Evolutionary conservation across 2,888 invertebrate species (phyloP), one percentile per base, ranked within the genome.

Genomic region (Penaeus monodon): DNA sequence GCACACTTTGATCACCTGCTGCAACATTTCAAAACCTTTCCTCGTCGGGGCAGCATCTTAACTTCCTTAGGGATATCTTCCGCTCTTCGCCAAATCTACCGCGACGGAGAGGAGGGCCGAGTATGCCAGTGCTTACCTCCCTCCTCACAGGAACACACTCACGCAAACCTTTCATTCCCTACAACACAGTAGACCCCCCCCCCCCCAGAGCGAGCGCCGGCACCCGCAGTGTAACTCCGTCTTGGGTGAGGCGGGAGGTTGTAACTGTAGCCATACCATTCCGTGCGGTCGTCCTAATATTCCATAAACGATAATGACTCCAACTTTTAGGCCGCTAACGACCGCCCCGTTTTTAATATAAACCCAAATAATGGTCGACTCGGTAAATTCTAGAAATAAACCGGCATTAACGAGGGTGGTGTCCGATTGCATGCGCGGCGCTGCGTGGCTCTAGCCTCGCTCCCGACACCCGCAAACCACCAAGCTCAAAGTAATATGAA

Each of bases 291-390:
- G 80, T 85, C 85, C 85, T 85, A 85, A 85, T 85, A 85, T 85
- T 85, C 85, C 85, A 85, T 85, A 85, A 85, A 85, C 85, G 85
- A 85, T 85, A 85, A 85, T 85, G 85, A 85, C 85, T 85, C 85
- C 85, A 85, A 85, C 85, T 85, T 85, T 85, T 85, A 85, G 85
- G 85, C 85, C 85, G 85, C 85, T 85, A 85, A 85, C 85, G 85
- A 85, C 85, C 85, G 80, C 80, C 80, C 85, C 85, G 85, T 85
- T 85, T 85, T 85, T 85, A 85, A 85, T 85, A 85, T 85, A 85
- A 85, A 85, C 85, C 85, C 85, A 85, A 85, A 85, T 85, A 85
- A 85, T 85, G 85, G 85, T 85, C 85, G 85, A 85, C 85, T 85
- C 85, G 85, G 85, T 85, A 85, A 85, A 85, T 85, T 85, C 85